Percentiles rank a stretch among this genome's conserved stretches.
These are phyloP conservation scores for honey bee (Apis mellifera) DNA, from an alignment of 1,140 invertebrate genomes.

Conservation along the genomic window DNA sequence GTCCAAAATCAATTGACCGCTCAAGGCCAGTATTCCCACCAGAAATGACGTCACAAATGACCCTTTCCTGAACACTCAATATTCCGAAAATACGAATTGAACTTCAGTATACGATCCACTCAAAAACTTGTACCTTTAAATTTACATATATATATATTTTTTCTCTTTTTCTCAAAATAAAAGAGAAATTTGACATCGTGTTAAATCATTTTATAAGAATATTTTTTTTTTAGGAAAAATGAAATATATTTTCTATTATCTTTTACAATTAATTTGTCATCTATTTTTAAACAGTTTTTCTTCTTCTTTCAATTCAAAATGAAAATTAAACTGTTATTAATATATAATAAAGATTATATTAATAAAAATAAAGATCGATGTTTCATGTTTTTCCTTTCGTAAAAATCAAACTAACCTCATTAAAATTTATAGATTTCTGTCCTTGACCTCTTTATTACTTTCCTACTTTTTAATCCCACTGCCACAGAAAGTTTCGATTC, in stretches of 20 bases:
- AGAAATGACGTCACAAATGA: constrained; percentile 14
- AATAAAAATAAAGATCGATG: too few species aligned
- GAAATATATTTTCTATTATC: neutral
- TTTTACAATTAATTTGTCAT: neutral
- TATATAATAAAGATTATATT: too few species aligned
- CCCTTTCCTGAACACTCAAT: neutral
- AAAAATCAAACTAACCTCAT: too few species aligned
- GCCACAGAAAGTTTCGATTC: too few species aligned
- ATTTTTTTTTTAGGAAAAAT: neutral
- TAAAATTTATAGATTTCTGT: too few species aligned
- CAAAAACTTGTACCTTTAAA: neutral
- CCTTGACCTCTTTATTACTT: too few species aligned
- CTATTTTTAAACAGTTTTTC: neutral
- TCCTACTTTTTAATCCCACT: too few species aligned
- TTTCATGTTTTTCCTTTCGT: too few species aligned
- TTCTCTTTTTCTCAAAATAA: too few species aligned
- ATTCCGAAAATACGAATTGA: neutral
- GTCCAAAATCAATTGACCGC: constrained; percentile 12
- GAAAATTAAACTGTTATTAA: too few species aligned
- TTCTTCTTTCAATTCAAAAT: neutral
- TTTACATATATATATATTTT: neutral
- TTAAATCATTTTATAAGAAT: neutral
- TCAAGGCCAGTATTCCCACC: constrained; percentile 6
- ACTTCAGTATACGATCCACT: neutral
- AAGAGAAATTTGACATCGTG: neutral